Base-by-base conservation (phyloP, 1,140 invertebrate species). In the Metopolophium dirhodum region DNA sequence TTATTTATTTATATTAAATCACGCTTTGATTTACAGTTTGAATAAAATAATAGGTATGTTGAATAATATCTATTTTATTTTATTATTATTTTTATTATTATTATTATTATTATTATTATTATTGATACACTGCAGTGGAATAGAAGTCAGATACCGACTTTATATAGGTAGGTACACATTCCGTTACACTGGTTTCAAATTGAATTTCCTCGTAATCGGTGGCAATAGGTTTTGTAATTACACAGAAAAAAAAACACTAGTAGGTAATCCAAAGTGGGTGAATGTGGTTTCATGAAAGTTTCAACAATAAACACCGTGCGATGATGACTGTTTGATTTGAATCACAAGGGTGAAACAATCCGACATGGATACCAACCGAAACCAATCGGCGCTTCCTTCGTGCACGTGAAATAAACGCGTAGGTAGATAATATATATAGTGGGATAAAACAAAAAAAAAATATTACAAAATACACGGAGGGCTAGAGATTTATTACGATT, bases 321-420 rank as follows among this genome's bases (percentile, higher is more conserved):
- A 93, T 93, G 91, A 93, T 93, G 91, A 93, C 91, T 93, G 82
- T 93, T 93, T 93, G 91, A 93, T 93, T 93, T 93, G 77, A 86
- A 86, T 86, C 91, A 93, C 82, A 51, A 86, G 91, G 82, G 91
- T 93, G 91, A 93, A 54, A 93, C 47, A 30, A 93, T 93, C 91
- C 91, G 91, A 93, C 91, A 93, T 93, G 91, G 91, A 85, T 35
- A 49, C 35, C 47, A 35, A 86, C 91, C 91, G 91, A 86, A 18
- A 93, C 91, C 91, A 93, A 93, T 93, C 77, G 91, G 91, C 82
- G 91, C 82, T 93, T 93, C 91, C 91, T 93, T 93, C 82, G 47
- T 85, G 30, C 14, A 37, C n/a, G 82, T 83, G 90, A 83, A 91
- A 82, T 26, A 35, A 47, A 90, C 35, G n/a, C 37, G 6, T 47